These are phyloP conservation scores for Labeo rohita DNA, from an alignment of 2,113 vertebrate species.

Conservation along the genomic window DNA sequence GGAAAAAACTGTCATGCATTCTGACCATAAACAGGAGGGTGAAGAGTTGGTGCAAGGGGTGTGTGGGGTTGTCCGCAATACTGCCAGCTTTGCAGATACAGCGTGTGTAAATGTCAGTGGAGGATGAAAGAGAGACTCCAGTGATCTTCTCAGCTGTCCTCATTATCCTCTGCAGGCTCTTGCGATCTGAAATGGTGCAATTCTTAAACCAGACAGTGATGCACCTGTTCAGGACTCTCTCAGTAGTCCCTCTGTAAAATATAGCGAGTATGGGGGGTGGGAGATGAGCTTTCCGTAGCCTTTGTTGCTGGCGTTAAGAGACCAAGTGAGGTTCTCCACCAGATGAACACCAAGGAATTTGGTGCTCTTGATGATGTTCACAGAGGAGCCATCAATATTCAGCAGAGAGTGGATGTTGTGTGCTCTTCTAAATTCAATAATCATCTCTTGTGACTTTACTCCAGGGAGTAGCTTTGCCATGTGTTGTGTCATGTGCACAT, in stretches of 20 bases:
- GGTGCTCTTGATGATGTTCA: no score
- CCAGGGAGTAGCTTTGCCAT: no score
- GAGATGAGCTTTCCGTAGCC: background rate
- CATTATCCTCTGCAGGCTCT: background rate
- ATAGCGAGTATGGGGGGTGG: background rate
- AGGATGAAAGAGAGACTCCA: background rate
- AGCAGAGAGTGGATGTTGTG: no score
- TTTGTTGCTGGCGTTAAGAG: background rate
- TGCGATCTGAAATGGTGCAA: background rate
- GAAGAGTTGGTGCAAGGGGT: background rate
- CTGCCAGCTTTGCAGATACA: background rate
- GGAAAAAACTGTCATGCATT: no score
- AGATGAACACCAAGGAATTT: no score
- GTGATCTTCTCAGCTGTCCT: background rate
- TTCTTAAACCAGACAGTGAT: background rate
- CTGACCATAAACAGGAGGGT: background rate
- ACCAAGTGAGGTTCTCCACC: no score
- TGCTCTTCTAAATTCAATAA: no score
- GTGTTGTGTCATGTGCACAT: no score
- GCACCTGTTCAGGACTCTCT: slow-evolving; percentile 1
- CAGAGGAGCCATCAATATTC: no score
- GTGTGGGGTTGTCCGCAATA: background rate
- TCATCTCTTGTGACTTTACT: no score
- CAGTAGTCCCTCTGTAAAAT: background rate
- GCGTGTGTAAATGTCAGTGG: background rate